Evolutionary conservation across 2,113 vertebrate genomes (phyloP).

Genomic region (Rissa tridactyla): DNA sequence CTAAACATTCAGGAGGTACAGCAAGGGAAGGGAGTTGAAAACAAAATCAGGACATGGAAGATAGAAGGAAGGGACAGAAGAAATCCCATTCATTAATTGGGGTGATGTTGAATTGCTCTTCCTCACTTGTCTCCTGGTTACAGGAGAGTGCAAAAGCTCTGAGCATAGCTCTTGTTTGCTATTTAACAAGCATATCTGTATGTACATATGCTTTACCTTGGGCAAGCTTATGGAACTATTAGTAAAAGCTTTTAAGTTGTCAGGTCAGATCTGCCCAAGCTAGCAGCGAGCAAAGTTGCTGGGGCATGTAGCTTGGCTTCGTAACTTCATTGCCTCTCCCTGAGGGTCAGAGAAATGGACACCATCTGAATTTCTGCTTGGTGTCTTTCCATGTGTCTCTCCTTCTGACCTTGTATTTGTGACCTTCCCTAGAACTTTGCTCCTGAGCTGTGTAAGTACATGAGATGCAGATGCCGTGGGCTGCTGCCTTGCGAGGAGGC

Average conservation of each 20-base stretch:
- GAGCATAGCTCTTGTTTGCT: neutral
- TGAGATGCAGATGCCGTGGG: neutral
- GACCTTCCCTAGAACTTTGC: neutral
- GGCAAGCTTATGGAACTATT: neutral
- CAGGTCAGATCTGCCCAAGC: neutral
- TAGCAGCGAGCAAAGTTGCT: neutral
- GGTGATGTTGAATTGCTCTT: neutral
- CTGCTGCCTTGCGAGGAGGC: neutral
- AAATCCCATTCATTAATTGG: neutral
- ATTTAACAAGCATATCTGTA: neutral
- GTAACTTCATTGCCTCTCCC: neutral
- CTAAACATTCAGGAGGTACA: neutral
- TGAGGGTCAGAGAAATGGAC: neutral
- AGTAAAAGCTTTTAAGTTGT: neutral
- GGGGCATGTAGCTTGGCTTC: neutral
- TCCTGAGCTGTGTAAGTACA: neutral
- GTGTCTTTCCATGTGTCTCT: neutral
- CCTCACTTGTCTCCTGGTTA: neutral
- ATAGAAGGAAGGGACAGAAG: neutral
- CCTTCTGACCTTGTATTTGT: neutral
- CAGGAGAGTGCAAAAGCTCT: neutral
- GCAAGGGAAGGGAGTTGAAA: neutral
- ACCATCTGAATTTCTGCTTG: neutral
- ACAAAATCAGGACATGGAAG: neutral
- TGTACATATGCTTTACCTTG: neutral